Percentiles rank a stretch among this genome's conserved stretches.
Evolutionary conservation across 2,888 invertebrate species (phyloP).

Genomic region (Brachypterus glaber): DNA sequence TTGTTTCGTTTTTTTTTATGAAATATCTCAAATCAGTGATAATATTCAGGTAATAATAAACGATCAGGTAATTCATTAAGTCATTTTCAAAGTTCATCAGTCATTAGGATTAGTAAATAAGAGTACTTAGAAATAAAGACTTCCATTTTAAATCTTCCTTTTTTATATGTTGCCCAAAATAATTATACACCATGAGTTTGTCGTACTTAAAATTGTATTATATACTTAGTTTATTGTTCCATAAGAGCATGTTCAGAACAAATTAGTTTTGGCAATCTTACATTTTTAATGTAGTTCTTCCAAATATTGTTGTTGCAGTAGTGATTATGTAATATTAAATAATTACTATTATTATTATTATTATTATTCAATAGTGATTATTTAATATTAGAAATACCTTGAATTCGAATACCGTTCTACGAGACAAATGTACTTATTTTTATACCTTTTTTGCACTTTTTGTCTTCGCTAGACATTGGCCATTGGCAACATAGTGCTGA

Average conservation of each 20-base stretch:
- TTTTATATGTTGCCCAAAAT: slow-evolving; percentile 8
- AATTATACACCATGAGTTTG: slow-evolving; percentile 10
- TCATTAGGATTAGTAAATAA: slow-evolving; percentile 28
- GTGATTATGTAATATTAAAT: too few species aligned
- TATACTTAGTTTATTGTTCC: too few species aligned
- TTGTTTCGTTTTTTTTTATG: slow-evolving; percentile 3
- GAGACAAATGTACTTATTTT: slow-evolving; percentile 25
- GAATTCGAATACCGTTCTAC: slow-evolving; percentile 15
- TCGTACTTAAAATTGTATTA: slow-evolving; percentile 14
- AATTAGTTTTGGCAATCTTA: slow-evolving; percentile 1
- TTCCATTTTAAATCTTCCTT: slow-evolving; percentile 19
- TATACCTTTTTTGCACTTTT: too few species aligned
- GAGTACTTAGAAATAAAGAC: too few species aligned
- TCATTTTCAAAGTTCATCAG: slow-evolving; percentile 18
- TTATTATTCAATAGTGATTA: too few species aligned
- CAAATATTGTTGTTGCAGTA: slow-evolving; percentile 27
- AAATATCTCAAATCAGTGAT: slow-evolving; percentile 24
- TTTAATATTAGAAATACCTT: too few species aligned
- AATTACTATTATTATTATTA: too few species aligned
- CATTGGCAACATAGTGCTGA: too few species aligned
- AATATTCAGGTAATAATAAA: slow-evolving; percentile 24
- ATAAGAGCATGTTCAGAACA: too few species aligned
- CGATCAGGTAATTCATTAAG: slow-evolving; percentile 14
- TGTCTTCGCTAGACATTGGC: too few species aligned
- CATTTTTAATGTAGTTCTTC: slow-evolving; percentile 26